Evolutionary conservation across 1,140 invertebrate species (phyloP).

Genomic region (Zaprionus camerounensis): DNA sequence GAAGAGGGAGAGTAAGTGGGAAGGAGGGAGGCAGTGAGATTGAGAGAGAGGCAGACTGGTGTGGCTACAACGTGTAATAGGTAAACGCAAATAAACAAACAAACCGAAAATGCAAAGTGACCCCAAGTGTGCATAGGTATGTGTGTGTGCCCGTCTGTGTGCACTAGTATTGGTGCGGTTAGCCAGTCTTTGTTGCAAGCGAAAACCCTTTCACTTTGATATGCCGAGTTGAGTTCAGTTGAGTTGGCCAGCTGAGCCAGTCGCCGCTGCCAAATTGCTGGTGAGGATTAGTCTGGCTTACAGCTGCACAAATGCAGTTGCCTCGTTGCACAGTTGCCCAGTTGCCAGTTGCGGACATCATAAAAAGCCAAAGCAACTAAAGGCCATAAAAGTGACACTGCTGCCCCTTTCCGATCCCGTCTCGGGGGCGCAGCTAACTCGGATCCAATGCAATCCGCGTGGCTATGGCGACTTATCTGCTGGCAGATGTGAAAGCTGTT

Average conservation of each 20-base stretch:
- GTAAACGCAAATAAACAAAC: slow-evolving; percentile 64
- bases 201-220: slow-evolving; percentile 75
- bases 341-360: slow-evolving; percentile 45
- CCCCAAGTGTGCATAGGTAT: slow-evolving; percentile 32
- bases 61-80: slow-evolving; percentile 53
- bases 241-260: slow-evolving; percentile 44
- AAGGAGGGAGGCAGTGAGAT: neutral
- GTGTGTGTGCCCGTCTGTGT: neutral
- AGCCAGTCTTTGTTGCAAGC: slow-evolving; percentile 31
- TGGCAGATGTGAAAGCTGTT: slow-evolving; percentile 70
- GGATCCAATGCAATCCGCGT: slow-evolving; percentile 12
- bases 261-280: slow-evolving; percentile 75
- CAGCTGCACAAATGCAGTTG: slow-evolving; percentile 40
- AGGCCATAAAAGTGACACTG: slow-evolving; percentile 69
- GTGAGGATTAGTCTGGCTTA: slow-evolving; percentile 73
- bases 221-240: slow-evolving; percentile 19
- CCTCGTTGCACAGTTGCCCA: slow-evolving; percentile 25
- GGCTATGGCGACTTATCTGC: slow-evolving; percentile 58
- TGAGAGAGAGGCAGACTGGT: neutral
- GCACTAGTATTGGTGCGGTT: slow-evolving; percentile 12
- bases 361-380: slow-evolving; percentile 64
- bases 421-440: slow-evolving; percentile 35
- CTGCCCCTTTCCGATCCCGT: neutral
- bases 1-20: neutral
- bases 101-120: slow-evolving; percentile 63